A percentile compares a stretch with the other conserved stretches of the same genome.
Evolutionary conservation across 2,113 vertebrate genomes (phyloP).

Genomic region (Callospermophilus lateralis): DNA sequence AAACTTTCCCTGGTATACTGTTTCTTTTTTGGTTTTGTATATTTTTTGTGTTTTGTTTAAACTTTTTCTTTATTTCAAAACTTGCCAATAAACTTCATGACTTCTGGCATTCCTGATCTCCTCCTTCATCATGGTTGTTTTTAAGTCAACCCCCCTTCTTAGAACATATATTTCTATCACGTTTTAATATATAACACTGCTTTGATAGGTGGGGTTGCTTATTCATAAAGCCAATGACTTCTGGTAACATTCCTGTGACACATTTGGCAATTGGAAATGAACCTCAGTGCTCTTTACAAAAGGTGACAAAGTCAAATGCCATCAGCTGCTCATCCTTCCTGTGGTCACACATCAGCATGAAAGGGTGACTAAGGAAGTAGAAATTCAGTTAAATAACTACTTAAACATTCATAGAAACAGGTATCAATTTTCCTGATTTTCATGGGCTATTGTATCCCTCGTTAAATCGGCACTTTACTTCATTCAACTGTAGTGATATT

Average conservation of each 20-base stretch:
- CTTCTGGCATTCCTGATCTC: background rate
- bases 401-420: background rate
- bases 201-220: background rate
- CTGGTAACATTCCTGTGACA: background rate
- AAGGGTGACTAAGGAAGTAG: background rate
- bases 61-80: background rate
- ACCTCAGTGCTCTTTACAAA: background rate
- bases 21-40: constrained; percentile 16
- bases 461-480: background rate
- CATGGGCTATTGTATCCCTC: background rate
- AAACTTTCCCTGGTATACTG: background rate
- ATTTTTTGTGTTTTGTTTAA: constrained; percentile 10
- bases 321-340: background rate
- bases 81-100: constrained; percentile 35
- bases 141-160: constrained; percentile 6
- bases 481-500: background rate
- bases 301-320: background rate
- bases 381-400: background rate
- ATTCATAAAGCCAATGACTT: background rate
- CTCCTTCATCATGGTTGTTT: constrained; percentile 5
- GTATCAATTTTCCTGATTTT: background rate
- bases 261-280: too few species aligned
- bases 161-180: background rate
- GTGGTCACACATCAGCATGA: background rate
- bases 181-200: background rate